Evolutionary conservation across 1,140 invertebrate species (phyloP), one percentile per base, ranked within the genome.

Genomic region (Andricus grossulariae): DNA sequence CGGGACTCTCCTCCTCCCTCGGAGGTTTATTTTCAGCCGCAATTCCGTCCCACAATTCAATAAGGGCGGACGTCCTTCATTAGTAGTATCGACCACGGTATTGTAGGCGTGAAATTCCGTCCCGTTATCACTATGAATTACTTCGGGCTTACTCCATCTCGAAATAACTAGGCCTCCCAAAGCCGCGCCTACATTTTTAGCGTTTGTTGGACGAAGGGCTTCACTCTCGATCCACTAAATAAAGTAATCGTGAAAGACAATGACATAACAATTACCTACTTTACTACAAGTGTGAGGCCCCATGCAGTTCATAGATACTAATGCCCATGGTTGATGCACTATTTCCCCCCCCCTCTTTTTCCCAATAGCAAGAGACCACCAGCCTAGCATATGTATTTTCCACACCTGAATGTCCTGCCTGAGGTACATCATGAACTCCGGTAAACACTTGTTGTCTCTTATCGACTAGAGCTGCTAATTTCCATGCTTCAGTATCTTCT

Each of bases 71-170:
- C n/a, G n/a, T n/a, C n/a, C n/a, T n/a, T n/a, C n/a, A n/a, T n/a
- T n/a, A n/a, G n/a, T n/a, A n/a, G n/a, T n/a, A n/a, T n/a, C n/a
- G n/a, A n/a, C n/a, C n/a, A n/a, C n/a, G n/a, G n/a, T n/a, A n/a
- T n/a, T n/a, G n/a, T n/a, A n/a, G n/a, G n/a, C n/a, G n/a, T n/a
- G 87, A 50, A 71, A 78, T 51, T 73, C 72, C 3, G 79, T 57
- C 5, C 84, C 85, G 73, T 85, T 86, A 45, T 85, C 84, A 5
- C 50, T 71, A 3, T 54, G 39, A 3, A 78, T n/a, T 12, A 75
- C 71, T 25, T 49, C 16, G 15, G 77, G 77, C 1, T 50, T 50
- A 18, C 77, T 73, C 66, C 52, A 78, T 13, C 77, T 50, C 15
- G 39, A 52, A 3, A 75, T 55, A 0, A 78, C 25, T 11, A 73